A percentile compares a stretch with the other conserved stretches of the same genome.
phyloP scores from a whole-genome alignment of 2,113 vertebrate species.

The Camelus bactrianus region DNA sequence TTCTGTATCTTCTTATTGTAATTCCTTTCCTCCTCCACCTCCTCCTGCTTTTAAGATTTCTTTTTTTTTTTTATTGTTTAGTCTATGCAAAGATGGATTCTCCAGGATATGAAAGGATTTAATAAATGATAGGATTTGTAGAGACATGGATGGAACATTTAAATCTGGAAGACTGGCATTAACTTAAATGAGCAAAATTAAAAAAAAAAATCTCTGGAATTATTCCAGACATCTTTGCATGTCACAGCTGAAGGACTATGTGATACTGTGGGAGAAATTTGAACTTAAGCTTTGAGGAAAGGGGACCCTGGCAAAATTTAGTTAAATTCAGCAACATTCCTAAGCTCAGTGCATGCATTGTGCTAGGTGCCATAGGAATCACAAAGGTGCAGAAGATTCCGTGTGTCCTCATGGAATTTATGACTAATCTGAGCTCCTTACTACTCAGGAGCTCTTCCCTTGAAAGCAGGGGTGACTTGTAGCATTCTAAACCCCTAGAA shows the following conservation, averaged over 20 bases:
- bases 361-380: not conserved
- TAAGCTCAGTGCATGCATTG: not conserved
- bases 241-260: not conserved
- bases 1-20: constrained; percentile 63
- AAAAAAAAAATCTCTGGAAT: not conserved
- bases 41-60: constrained; percentile 36
- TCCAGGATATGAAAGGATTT: constrained; percentile 29
- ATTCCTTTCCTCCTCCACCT: constrained; percentile 1
- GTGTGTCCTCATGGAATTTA: not conserved
- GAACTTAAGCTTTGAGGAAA: not conserved
- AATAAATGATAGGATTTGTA: constrained; percentile 40
- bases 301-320: not conserved
- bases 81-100: not conserved
- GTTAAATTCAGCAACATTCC: not conserved
- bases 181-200: constrained; percentile 11
- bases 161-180: constrained; percentile 37
- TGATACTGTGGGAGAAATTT: constrained; percentile 18
- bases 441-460: not conserved
- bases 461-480: not conserved
- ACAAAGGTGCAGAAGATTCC: not conserved
- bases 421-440: not conserved
- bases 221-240: constrained; percentile 19
- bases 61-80: constrained; percentile 47
- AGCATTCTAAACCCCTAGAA: not conserved
- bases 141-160: not conserved